These are phyloP conservation scores for Pseudochirops cupreus DNA, from an alignment of 2,797 vertebrate species.

Conservation along the genomic window DNA sequence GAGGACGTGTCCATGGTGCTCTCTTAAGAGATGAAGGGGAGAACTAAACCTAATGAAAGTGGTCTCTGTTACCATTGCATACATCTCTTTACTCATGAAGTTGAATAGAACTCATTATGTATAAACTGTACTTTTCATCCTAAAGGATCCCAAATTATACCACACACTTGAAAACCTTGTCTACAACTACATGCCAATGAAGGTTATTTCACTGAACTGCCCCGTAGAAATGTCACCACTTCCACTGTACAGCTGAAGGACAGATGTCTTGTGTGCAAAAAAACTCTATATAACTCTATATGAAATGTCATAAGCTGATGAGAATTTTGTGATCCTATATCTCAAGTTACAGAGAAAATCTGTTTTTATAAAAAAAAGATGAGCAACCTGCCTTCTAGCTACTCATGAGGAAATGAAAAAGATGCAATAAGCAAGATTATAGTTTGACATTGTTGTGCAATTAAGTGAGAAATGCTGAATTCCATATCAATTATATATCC, in stretches of 20 bases:
- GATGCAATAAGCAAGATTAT: slow-evolving; percentile 7
- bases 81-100: slow-evolving; percentile 3
- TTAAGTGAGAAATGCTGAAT: slow-evolving; percentile 20
- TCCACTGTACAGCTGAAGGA: slow-evolving; percentile 50
- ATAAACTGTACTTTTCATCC: slow-evolving; percentile 70
- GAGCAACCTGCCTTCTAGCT: neutral
- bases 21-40: slow-evolving; percentile 27
- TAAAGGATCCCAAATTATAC: slow-evolving; percentile 40
- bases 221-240: slow-evolving; percentile 60
- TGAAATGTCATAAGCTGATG: neutral
- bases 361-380: neutral
- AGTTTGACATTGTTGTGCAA: slow-evolving; percentile 28
- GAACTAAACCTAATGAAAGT: slow-evolving; percentile 56
- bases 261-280: slow-evolving; percentile 46
- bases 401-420: slow-evolving; percentile 5
- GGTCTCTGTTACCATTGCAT: slow-evolving; percentile 64
- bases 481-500: neutral
- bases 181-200: slow-evolving; percentile 53
- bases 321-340: neutral
- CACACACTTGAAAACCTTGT: slow-evolving; percentile 43
- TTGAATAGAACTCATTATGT: slow-evolving; percentile 70
- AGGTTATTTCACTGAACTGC: slow-evolving; percentile 55
- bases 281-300: neutral
- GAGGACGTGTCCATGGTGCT: neutral
- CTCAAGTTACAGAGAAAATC: slow-evolving; percentile 20